Conservation (phyloP, 2,113 vertebrate genomes). For the Phalacrocorax aristotelis region DNA sequence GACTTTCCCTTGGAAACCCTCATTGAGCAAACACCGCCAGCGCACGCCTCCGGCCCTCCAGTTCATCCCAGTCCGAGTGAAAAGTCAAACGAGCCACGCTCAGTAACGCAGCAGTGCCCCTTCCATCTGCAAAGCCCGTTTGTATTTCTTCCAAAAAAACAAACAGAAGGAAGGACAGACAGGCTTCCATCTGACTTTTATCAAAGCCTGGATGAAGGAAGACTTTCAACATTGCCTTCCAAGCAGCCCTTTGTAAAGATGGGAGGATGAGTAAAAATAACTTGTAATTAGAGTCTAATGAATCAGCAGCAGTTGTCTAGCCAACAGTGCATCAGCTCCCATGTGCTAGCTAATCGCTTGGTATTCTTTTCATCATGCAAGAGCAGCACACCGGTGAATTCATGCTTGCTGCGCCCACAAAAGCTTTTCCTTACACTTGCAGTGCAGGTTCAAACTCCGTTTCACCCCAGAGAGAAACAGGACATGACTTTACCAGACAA, state of each 20-base stretch:
- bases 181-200: constrained; percentile 28
- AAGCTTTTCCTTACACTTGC: not conserved
- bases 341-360: not conserved
- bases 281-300: constrained; percentile 47
- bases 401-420: not conserved
- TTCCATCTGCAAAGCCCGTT: not conserved
- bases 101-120: not conserved
- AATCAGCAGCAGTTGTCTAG: constrained; percentile 33
- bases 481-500: not conserved
- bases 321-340: not conserved
- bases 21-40: not conserved
- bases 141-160: not conserved
- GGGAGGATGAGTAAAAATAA: constrained; percentile 47
- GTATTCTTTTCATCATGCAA: not conserved
- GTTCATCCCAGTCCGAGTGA: not conserved
- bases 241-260: constrained; percentile 13
- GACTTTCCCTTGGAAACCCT: not conserved
- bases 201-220: constrained; percentile 4
- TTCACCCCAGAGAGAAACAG: not conserved
- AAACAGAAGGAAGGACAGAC: not conserved
- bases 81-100: not conserved
- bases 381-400: not conserved
- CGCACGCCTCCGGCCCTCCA: not conserved
- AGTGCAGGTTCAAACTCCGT: not conserved
- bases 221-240: not conserved